These are phyloP conservation scores for Aphidoletes aphidimyza DNA, from an alignment of 2,888 invertebrate genomes.

Conservation along the genomic window DNA sequence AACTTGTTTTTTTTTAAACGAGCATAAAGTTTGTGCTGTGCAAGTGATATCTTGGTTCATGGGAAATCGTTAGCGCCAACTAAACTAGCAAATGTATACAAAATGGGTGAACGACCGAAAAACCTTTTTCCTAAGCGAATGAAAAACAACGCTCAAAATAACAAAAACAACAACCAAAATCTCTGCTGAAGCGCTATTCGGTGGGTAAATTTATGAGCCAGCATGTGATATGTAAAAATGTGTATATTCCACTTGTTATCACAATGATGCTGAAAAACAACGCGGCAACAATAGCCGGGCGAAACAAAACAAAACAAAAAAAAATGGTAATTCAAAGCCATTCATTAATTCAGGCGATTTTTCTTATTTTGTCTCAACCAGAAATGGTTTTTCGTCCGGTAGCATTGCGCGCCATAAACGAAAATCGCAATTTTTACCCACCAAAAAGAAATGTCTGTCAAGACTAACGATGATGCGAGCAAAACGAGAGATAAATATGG, in stretches of 20 bases:
- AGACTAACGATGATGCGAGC: slow-evolving; percentile 35
- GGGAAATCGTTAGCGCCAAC: too few relatives aligned
- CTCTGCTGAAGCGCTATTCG: background rate
- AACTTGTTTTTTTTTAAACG: too few relatives aligned
- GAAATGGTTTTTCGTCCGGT: background rate
- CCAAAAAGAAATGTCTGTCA: slow-evolving; percentile 19
- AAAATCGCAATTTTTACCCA: too few relatives aligned
- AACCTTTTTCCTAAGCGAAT: background rate
- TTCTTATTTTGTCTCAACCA: slow-evolving; percentile 43
- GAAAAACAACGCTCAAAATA: background rate
- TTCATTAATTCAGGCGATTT: slow-evolving; percentile 48
- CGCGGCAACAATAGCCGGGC: too few relatives aligned
- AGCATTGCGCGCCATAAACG: too few relatives aligned
- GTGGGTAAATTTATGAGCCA: background rate
- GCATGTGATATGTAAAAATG: slow-evolving; percentile 18
- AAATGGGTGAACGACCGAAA: background rate
- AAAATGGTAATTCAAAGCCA: background rate
- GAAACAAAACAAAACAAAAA: background rate
- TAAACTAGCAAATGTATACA: too few relatives aligned
- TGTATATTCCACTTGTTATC: background rate
- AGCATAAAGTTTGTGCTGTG: too few relatives aligned
- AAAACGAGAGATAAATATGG: background rate
- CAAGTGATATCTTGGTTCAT: too few relatives aligned
- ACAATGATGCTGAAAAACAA: background rate
- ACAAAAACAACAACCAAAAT: background rate